Percentiles rank a stretch among this genome's conserved stretches.
These are phyloP conservation scores for Cosmorhoe ocellata DNA, from an alignment of 2,888 invertebrate genomes.

Conservation along the genomic window DNA sequence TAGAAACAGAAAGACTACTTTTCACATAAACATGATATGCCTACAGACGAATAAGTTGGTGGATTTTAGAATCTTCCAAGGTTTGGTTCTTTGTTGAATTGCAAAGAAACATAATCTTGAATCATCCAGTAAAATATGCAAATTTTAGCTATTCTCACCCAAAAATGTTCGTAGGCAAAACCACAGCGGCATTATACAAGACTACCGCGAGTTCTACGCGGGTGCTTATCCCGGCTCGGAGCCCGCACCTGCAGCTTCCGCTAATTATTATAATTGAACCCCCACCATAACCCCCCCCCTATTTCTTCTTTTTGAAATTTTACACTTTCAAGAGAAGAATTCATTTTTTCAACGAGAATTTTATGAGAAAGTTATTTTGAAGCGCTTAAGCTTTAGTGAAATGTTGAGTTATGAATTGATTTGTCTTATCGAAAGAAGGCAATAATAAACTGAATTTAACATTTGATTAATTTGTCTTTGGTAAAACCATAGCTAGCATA, in stretches of 20 bases:
- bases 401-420: slow-evolving; percentile 7
- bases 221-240: slow-evolving; percentile 8
- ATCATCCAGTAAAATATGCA: no score
- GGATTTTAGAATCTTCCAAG: no score
- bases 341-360: slow-evolving; percentile 30
- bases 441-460: no score
- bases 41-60: no score
- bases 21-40: no score
- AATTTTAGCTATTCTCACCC: no score
- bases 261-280: slow-evolving; percentile 43
- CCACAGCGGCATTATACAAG: slow-evolving; percentile 3
- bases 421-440: no score
- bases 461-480: no score
- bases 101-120: no score
- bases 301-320: slow-evolving; percentile 36
- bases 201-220: slow-evolving; percentile 9
- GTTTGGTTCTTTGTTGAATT: no score
- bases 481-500: no score
- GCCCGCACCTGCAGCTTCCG: slow-evolving; percentile 25
- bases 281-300: slow-evolving; percentile 20
- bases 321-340: slow-evolving; percentile 26
- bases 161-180: neutral
- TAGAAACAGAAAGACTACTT: no score
- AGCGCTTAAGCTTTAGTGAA: slow-evolving; percentile 20
- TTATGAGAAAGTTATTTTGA: slow-evolving; percentile 31